Conservation (phyloP, 2,888 invertebrate genomes). For the Lasioglossum lativentre region DNA sequence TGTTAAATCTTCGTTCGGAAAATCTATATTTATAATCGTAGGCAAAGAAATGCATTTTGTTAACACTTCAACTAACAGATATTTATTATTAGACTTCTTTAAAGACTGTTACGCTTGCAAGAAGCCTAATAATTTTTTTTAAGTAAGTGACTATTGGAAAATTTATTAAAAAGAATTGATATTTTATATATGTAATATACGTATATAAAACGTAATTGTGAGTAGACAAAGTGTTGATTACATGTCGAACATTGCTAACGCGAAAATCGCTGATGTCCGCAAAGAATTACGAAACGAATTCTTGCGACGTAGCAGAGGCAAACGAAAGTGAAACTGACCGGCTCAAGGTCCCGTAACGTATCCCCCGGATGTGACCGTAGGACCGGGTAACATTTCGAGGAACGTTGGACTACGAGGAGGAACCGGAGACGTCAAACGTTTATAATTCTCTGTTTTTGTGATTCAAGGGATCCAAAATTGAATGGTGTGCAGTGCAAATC, state of each 20-base stretch:
- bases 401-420: not conserved
- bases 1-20: not conserved
- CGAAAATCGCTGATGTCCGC: constrained; percentile 15
- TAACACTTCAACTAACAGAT: not conserved
- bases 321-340: constrained; percentile 67
- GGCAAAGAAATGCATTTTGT: not conserved
- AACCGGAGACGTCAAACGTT: not conserved
- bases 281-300: constrained; percentile 47
- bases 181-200: too few species aligned
- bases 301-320: constrained; percentile 42
- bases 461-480: constrained; percentile 76
- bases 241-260: not conserved
- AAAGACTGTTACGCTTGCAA: too few species aligned
- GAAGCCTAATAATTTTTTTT: too few species aligned
- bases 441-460: constrained; percentile 18
- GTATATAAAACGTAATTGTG: too few species aligned
- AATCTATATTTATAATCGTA: too few species aligned
- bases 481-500: constrained; percentile 76
- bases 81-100: not conserved
- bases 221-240: not conserved
- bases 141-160: too few species aligned
- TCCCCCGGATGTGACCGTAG: constrained; percentile 1
- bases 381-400: not conserved
- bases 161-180: too few species aligned
- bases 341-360: constrained; percentile 52